phyloP scores from a whole-genome alignment of 1,140 invertebrate species.

The Neodiprion pinetum region DNA sequence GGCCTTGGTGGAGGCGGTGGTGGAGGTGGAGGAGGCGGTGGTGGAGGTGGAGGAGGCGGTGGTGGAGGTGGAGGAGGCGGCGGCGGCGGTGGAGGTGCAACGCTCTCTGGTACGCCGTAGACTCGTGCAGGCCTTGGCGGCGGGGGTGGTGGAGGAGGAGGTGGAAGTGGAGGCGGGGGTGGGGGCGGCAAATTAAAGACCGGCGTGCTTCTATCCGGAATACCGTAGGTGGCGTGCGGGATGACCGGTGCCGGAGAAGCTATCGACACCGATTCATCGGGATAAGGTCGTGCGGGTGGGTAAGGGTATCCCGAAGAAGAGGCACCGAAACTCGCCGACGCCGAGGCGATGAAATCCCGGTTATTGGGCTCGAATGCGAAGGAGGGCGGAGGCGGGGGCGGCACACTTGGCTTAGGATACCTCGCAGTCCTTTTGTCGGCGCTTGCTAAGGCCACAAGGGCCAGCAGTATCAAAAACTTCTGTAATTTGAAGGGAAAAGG shows the following conservation, averaged over 20 bases:
- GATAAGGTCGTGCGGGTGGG: neutral
- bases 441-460: slow-evolving; percentile 5
- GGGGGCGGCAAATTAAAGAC: no score
- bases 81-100: neutral
- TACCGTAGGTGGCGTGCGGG: neutral
- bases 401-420: neutral
- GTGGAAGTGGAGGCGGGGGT: neutral
- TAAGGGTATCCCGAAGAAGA: neutral
- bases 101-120: neutral
- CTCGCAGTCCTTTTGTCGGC: neutral
- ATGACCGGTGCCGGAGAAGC: neutral
- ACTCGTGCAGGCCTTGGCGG: neutral
- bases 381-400: neutral
- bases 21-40: neutral
- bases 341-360: neutral
- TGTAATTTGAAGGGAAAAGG: slow-evolving; percentile 17
- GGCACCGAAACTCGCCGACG: neutral
- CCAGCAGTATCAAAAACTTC: slow-evolving; percentile 13
- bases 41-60: neutral
- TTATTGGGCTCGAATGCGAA: neutral
- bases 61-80: neutral
- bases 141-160: neutral
- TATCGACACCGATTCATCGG: neutral
- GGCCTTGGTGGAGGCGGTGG: slow-evolving; percentile 3
- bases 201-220: neutral